Evolutionary conservation across 2,113 vertebrate species (phyloP).

Genomic region (Nothoprocta pentlandii): DNA sequence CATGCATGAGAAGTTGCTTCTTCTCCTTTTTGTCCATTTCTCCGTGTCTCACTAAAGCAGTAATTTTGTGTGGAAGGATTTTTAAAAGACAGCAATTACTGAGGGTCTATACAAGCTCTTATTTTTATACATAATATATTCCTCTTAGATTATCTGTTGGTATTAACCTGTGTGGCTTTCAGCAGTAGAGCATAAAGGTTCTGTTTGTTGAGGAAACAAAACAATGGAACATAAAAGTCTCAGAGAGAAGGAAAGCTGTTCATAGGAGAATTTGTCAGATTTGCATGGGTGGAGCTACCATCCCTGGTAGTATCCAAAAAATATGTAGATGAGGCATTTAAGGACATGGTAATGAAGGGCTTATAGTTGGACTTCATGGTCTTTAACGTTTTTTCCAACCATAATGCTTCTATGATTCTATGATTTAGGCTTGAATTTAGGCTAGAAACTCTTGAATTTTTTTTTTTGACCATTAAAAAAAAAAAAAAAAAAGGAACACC

Average conservation of each 20-base stretch:
- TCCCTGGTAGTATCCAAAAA: no score
- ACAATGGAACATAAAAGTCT: background rate
- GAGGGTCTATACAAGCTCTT: background rate
- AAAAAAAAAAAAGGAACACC: background rate
- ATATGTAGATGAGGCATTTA: no score
- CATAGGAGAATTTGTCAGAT: background rate
- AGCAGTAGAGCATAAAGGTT: background rate
- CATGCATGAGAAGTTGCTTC: constrained; percentile 28
- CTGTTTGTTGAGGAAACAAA: background rate
- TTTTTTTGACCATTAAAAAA: background rate
- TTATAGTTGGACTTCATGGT: no score
- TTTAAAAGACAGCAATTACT: constrained; percentile 8
- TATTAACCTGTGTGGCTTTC: background rate
- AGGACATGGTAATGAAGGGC: no score
- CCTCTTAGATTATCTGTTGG: background rate
- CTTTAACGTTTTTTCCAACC: no score
- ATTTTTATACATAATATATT: background rate
- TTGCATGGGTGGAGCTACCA: no score
- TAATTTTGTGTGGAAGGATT: background rate
- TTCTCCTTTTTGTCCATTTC: constrained; percentile 33
- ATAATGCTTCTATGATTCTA: no score
- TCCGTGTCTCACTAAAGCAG: background rate
- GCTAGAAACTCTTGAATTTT: background rate
- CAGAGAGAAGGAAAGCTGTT: background rate
- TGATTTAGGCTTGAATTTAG: background rate